Base-by-base conservation (phyloP, 2,888 invertebrate genomes). In the Galerucella pusilla region DNA sequence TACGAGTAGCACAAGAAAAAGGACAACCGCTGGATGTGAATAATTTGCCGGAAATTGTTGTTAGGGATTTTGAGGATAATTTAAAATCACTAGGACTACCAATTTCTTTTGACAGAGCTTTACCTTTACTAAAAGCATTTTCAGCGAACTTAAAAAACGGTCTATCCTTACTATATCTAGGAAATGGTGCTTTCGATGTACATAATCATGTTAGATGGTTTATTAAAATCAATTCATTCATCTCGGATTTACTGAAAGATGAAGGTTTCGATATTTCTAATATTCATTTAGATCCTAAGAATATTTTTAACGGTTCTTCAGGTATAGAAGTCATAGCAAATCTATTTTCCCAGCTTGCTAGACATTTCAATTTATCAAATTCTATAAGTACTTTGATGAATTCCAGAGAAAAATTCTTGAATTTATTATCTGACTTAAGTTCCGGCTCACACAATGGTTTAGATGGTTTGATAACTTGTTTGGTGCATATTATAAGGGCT, bases 401-500 rank as follows among this genome's bases (percentile, higher is more conserved):
- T 11, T 71, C 73, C 0, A 68, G 72, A 16, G 78, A 76, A 10
- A 77, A 64, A 6, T 54, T 54, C 1, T 20, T 74, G 14, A 16
- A 66, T 11, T n/a, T 77, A 11, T 35, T 76, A 9, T n/a, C 5
- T 5, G 45, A 73, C 12, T 60, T 69, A 3, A 77, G 76, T 57
- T 25, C 61, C 3, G 75, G 76, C 7, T 76, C 78, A 1, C 49
- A 76, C 7, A 61, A 77, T 11, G 75, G 75, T 10, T 20, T 78
- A 3, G 78, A 78, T 68, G 78, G 78, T 1, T 25, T 75, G 16
- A 49, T 75, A 11, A 76, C 74, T 2, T 49, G 75, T 4, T 46
- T 73, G 12, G 69, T 66, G 2, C 69, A 73, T 49, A 42, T 74
- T 12, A 16, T 59, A 7, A 70, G 66, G 35, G 28, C 61, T 11